These are phyloP conservation scores for Athalia cordata DNA, from an alignment of 2,888 invertebrate species.

Conservation along the genomic window DNA sequence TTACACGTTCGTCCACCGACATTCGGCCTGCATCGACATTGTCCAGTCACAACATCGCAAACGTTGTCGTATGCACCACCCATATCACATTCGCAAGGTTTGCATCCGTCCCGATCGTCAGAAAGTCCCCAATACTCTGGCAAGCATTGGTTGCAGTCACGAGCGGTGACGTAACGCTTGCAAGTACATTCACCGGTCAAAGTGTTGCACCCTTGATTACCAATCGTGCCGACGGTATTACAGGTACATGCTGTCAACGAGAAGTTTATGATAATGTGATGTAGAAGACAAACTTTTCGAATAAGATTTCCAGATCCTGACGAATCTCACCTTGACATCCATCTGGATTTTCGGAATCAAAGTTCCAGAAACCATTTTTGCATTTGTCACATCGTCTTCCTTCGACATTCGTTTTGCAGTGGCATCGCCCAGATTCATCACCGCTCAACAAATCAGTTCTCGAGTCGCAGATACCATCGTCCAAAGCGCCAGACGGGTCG, in stretches of 20 bases:
- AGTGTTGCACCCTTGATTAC: constrained; percentile 95
- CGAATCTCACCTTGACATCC: constrained; percentile 85
- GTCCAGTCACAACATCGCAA: constrained; percentile 94
- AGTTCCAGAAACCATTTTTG: constrained; percentile 96
- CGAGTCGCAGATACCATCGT: constrained; percentile 96
- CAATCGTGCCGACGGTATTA: constrained; percentile 90
- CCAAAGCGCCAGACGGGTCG: constrained; percentile 89
- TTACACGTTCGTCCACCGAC: constrained; percentile 92
- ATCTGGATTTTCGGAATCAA: constrained; percentile 84
- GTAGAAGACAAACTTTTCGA: too few species aligned
- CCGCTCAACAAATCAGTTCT: constrained; percentile 86
- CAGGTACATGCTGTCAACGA: constrained; percentile 88
- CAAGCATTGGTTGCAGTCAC: constrained; percentile 96
- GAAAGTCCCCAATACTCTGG: constrained; percentile 96
- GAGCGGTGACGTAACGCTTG: constrained; percentile 95
- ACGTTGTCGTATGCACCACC: constrained; percentile 94
- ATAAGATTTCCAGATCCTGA: too few species aligned
- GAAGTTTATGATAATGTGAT: background rate
- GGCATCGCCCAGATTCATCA: constrained; percentile 93
- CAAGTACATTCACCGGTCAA: constrained; percentile 94
- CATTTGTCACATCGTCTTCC: constrained; percentile 95
- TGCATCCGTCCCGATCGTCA: constrained; percentile 94
- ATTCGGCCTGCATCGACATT: constrained; percentile 89
- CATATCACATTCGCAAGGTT: constrained; percentile 94
- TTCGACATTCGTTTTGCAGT: constrained; percentile 93